phyloP scores from a whole-genome alignment of 2,888 invertebrate species.

The Chydorus sphaericus region DNA sequence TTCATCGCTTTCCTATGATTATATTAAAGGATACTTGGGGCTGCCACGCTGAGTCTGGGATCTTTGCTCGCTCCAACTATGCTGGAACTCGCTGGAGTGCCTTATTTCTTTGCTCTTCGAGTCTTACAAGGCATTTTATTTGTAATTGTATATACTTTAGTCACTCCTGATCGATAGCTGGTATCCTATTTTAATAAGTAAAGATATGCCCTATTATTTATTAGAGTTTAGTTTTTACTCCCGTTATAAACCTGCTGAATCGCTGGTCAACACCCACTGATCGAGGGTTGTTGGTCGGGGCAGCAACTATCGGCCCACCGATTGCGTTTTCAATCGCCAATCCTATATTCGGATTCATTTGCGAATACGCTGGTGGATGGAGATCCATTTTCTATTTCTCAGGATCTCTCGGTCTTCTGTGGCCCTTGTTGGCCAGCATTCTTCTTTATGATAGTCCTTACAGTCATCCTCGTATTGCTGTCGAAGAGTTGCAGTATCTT shows the following conservation, averaged over 20 bases:
- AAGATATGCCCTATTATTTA: too few species aligned
- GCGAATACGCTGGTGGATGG: slow-evolving; percentile 43
- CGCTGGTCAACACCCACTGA: not conserved
- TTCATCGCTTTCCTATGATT: too few species aligned
- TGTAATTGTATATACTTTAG: too few species aligned
- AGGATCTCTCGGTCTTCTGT: not conserved
- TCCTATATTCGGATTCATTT: slow-evolving; percentile 40
- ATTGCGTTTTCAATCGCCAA: slow-evolving; percentile 35
- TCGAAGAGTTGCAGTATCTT: not conserved
- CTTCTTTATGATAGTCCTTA: not conserved
- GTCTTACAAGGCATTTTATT: too few species aligned
- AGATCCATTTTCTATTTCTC: slow-evolving; percentile 31
- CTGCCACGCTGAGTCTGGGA: too few species aligned
- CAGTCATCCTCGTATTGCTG: not conserved
- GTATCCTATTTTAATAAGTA: too few species aligned
- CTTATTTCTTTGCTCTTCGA: too few species aligned
- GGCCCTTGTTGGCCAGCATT: not conserved
- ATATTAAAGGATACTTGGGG: too few species aligned
- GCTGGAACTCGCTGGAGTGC: too few species aligned
- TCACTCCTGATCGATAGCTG: too few species aligned
- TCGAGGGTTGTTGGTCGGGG: slow-evolving; percentile 5
- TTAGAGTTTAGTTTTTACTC: too few species aligned
- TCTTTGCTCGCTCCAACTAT: too few species aligned
- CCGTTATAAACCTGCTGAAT: not conserved
- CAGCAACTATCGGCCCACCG: slow-evolving; percentile 33